Percentiles rank a stretch among this genome's conserved stretches.
Evolutionary conservation across 2,888 invertebrate species (phyloP).

Genomic region (Drosophila yooni): DNA sequence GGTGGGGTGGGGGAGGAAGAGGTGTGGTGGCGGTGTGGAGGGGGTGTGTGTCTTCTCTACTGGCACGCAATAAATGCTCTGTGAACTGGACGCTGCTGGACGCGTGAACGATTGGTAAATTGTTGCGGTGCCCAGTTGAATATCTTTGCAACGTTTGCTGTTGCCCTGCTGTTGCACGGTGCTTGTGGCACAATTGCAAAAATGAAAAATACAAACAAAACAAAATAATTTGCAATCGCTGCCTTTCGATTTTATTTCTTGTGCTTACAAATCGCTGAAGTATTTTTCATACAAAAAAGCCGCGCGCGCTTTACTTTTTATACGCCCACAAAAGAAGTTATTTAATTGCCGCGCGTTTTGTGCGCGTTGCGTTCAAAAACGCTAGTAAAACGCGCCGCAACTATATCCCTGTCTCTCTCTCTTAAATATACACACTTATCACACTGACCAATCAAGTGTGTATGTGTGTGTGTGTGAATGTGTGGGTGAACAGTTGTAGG

Average conservation of each 20-base stretch:
- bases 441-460: slow-evolving; percentile 10
- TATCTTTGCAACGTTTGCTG: slow-evolving; percentile 28
- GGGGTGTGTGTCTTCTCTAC: slow-evolving; percentile 16
- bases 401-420: slow-evolving; percentile 2
- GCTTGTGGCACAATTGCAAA: slow-evolving; percentile 67
- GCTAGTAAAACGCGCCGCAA: slow-evolving; percentile 21
- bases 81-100: slow-evolving; percentile 70
- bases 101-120: slow-evolving; percentile 82
- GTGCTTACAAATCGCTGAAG: slow-evolving; percentile 76
- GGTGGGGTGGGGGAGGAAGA: slow-evolving; percentile 2
- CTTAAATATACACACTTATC: slow-evolving; percentile 5
- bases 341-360: slow-evolving; percentile 79
- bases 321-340: slow-evolving; percentile 78
- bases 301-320: slow-evolving; percentile 71
- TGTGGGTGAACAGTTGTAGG: background rate
- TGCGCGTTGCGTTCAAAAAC: slow-evolving; percentile 35
- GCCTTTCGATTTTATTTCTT: slow-evolving; percentile 62
- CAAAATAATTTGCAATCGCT: slow-evolving; percentile 49
- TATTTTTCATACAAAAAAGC: slow-evolving; percentile 70
- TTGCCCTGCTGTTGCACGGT: slow-evolving; percentile 18
- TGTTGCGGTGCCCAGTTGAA: slow-evolving; percentile 57
- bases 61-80: slow-evolving; percentile 59
- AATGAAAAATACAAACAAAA: background rate
- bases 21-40: background rate
- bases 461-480: background rate